phyloP scores from a whole-genome alignment of 2,113 vertebrate species.

The Promerops cafer region DNA sequence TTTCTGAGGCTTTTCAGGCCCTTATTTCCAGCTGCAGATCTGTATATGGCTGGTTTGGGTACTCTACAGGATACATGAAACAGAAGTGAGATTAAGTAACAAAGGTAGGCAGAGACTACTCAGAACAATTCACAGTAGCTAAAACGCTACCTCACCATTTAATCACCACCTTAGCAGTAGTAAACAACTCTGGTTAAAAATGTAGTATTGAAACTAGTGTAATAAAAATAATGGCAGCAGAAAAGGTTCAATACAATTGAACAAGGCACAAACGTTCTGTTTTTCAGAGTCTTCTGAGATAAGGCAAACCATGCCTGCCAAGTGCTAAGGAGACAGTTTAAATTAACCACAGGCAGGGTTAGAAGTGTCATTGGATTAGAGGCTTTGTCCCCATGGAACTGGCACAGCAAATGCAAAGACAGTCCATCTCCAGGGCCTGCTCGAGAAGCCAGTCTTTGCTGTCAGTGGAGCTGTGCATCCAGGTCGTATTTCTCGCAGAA shows the following conservation, averaged over 20 bases:
- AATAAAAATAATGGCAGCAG: slow-evolving; percentile 85
- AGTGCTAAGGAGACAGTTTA: slow-evolving; percentile 43
- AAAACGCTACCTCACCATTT: slow-evolving; percentile 90
- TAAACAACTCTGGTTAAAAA: slow-evolving; percentile 80
- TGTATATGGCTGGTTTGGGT: not conserved
- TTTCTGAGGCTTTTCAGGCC: not conserved
- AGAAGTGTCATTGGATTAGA: slow-evolving; percentile 61
- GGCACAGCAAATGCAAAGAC: slow-evolving; percentile 18
- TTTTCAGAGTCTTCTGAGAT: slow-evolving; percentile 61
- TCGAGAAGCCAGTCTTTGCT: not conserved
- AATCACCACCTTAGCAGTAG: slow-evolving; percentile 90
- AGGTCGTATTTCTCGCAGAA: slow-evolving; percentile 99
- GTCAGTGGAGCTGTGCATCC: slow-evolving; percentile 94
- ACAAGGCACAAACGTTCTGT: slow-evolving; percentile 84
- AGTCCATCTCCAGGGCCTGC: slow-evolving; percentile 20
- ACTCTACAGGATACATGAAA: not conserved
- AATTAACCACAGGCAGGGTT: slow-evolving; percentile 61
- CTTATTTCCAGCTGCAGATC: not conserved
- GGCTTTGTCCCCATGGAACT: slow-evolving; percentile 4
- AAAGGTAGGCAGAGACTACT: slow-evolving; percentile 30
- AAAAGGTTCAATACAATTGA: slow-evolving; percentile 79
- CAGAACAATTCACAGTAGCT: slow-evolving; percentile 86
- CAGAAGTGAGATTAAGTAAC: not conserved
- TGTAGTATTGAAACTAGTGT: slow-evolving; percentile 78
- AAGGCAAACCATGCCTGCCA: slow-evolving; percentile 44